A percentile compares a stretch with the other conserved stretches of the same genome.
Conservation (phyloP, 2,113 vertebrate species). For the Gymnogyps californianus region DNA sequence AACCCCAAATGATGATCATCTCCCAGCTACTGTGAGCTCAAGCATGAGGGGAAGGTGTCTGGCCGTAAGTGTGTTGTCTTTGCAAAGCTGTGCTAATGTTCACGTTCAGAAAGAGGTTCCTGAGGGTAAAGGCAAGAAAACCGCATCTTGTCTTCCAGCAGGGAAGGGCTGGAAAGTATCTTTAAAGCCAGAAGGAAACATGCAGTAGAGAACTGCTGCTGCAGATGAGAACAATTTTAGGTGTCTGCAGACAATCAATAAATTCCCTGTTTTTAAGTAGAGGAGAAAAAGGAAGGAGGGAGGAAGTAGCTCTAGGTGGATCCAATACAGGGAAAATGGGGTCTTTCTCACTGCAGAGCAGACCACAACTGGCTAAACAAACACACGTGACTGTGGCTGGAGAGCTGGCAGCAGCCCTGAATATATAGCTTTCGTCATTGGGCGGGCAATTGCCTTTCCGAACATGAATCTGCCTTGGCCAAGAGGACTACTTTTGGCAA, state of each 20-base stretch:
- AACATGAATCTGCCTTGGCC: neutral
- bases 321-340: neutral
- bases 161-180: neutral
- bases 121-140: neutral
- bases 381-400: neutral
- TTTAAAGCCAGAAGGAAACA: neutral
- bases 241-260: neutral
- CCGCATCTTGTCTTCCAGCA: neutral
- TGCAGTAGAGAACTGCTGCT: neutral
- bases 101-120: neutral
- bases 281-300: neutral
- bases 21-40: neutral
- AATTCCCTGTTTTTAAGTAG: neutral
- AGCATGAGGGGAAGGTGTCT: neutral
- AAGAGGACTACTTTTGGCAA: neutral
- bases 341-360: neutral
- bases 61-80: neutral
- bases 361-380: neutral
- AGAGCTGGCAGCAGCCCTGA: neutral
- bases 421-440: neutral
- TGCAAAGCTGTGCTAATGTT: neutral
- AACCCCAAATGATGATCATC: neutral
- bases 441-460: neutral
- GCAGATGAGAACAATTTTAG: neutral
- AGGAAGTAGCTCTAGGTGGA: neutral